Percentiles rank a stretch among this genome's conserved stretches.
Conservation (phyloP, 2,888 invertebrate genomes). For the Amiota minor region DNA sequence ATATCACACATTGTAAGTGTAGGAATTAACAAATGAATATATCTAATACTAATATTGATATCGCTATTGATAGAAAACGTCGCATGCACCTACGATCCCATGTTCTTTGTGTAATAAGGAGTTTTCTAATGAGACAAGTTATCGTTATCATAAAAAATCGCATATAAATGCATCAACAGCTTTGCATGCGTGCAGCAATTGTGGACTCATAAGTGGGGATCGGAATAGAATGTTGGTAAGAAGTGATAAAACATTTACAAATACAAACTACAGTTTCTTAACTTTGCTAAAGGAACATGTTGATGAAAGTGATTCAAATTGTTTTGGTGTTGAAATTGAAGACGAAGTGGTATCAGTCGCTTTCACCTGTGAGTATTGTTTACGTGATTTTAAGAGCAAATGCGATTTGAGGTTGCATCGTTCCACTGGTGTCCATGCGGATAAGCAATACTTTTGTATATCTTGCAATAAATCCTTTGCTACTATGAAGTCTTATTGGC, state of each 20-base stretch:
- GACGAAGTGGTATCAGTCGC: conserved; percentile 52
- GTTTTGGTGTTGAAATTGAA: conserved; percentile 45
- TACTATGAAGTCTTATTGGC: conserved; percentile 57
- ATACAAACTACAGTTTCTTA: neutral
- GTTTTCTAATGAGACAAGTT: conserved; percentile 55
- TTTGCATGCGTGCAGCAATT: conserved; percentile 58
- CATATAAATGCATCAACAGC: conserved; percentile 60
- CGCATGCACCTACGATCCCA: conserved; percentile 32
- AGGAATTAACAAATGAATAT: too few relatives aligned
- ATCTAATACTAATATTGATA: neutral
- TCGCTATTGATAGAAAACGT: neutral
- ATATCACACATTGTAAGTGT: conserved; percentile 57
- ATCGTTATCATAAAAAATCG: conserved; percentile 61
- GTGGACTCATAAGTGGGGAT: conserved; percentile 62
- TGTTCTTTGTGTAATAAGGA: conserved; percentile 65
- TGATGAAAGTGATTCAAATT: conserved; percentile 15
- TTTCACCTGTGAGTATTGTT: conserved; percentile 69
- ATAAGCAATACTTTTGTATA: conserved; percentile 56
- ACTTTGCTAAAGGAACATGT: conserved; percentile 36
- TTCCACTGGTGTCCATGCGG: conserved; percentile 52
- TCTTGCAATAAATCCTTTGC: conserved; percentile 52
- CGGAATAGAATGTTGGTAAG: conserved; percentile 52
- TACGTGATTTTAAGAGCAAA: conserved; percentile 58
- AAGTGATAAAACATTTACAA: neutral
- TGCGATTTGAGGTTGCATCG: conserved; percentile 62